Evolutionary conservation across 2,888 invertebrate genomes (phyloP).

Genomic region (Drosophila engyochracea): DNA sequence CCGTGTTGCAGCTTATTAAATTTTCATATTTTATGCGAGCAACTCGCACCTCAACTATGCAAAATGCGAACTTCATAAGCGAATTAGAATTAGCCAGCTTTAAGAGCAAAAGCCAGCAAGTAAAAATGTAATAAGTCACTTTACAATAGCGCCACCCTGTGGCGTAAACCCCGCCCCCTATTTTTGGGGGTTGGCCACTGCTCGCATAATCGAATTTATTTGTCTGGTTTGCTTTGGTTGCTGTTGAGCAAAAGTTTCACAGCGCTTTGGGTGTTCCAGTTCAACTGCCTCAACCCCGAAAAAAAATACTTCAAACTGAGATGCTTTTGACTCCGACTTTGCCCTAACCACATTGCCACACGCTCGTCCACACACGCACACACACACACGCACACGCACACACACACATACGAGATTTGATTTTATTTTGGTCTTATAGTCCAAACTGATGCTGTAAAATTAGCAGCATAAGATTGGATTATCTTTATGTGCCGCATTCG

Average conservation of each 20-base stretch:
- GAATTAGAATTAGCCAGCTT: conserved; percentile 74
- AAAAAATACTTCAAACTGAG: conserved; percentile 18
- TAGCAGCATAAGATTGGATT: conserved; percentile 82
- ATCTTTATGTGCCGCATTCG: conserved; percentile 65
- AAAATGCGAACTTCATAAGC: conserved; percentile 67
- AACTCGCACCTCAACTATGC: conserved; percentile 59
- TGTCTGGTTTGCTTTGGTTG: conserved; percentile 45
- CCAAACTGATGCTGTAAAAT: conserved; percentile 71
- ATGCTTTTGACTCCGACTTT: conserved; percentile 5
- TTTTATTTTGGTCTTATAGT: conserved; percentile 60
- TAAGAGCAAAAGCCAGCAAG: conserved; percentile 3
- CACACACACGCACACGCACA: conserved; percentile 19
- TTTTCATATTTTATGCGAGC: conserved; percentile 74
- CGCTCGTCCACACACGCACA: conserved; percentile 67
- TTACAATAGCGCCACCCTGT: conserved; percentile 52
- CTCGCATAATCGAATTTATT: conserved; percentile 77
- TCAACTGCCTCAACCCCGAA: conserved; percentile 23
- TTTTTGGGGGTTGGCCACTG: conserved; percentile 35
- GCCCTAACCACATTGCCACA: conserved; percentile 75
- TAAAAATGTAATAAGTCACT: conserved; percentile 24
- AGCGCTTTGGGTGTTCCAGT: conserved; percentile 60
- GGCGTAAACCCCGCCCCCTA: conserved; percentile 22
- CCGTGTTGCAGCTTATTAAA: conserved; percentile 64
- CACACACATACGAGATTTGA: conserved; percentile 56
- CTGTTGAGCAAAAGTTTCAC: conserved; percentile 63